Base-by-base conservation (phyloP, 2,888 invertebrate species). In the Ormyrus labotus region DNA sequence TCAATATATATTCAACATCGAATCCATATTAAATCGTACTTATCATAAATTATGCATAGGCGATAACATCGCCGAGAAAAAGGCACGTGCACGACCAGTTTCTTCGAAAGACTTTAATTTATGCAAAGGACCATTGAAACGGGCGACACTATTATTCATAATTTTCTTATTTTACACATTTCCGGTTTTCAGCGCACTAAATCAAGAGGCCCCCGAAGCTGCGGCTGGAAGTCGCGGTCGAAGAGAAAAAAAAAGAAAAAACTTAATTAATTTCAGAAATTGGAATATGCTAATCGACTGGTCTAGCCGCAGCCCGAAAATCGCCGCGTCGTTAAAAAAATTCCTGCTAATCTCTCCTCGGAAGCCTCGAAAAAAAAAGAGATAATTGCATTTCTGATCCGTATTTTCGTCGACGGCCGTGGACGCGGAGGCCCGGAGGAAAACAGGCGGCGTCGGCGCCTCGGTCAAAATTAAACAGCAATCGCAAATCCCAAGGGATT, bases 401-500 rank as follows among this genome's bases (percentile, higher is more conserved):
- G 34, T 34, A 34, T 34, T 34, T 34, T 34, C 34, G 34, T 34
- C 34, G 34, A 34, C 34, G 2, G 34, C 34, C 3, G 34, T 2
- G 3, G 34, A 34, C 34, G 13, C 34, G 34, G 34, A 34, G 3
- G 34, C 9, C 45, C 45, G 11, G 10, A 47, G 10, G 47, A 63
- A 63, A 68, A 68, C 55, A 55, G 6, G 6, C 47, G 55, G 63
- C 34, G 45, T 34, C 34, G 50, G 50, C 8, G 57, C 19, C 9
- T 13, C 58, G 34, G 19, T 2, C 53, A 11, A 76, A 76, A 69
- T 68, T 76, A 76, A 65, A 57, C 65, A 65, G 11, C 64, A 19
- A 73, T 53, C 61, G 9, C 47, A 60, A 71, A 71, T 72, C 72
- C 63, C n/a, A 7, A 9, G 61, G 68, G 75, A 76, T 76, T 76